Evolutionary conservation across 2,888 invertebrate species (phyloP), one percentile per base, ranked within the genome.

Genomic region (Thecocarcelia acutangulata): DNA sequence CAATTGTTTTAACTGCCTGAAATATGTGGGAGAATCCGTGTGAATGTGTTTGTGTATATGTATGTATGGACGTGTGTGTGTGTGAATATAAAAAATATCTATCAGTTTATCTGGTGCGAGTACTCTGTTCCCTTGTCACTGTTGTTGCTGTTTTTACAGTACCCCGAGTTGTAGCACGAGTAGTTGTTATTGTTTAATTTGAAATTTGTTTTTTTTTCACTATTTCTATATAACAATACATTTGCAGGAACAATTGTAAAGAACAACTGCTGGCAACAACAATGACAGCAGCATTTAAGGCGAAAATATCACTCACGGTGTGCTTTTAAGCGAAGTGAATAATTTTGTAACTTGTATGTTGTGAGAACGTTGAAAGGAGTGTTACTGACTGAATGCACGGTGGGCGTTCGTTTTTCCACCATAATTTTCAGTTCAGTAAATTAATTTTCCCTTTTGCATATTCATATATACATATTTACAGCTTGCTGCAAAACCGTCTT

Each of bases 301-400:
- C 52, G 58, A 80, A 56, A 21, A 54, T 24, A 68, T 59, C 37
- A 63, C 52, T 59, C 24, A 63, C 52, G 59, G 42, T 58, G 56
- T 68, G 77, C 63, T 73, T 24, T 24, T 56, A 40, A 59, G 66
- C 68, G 68, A 68, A 81, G 69, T 74, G 74, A 74, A 78, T 74
- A 78, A 74, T 78, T 77, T 64, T 17, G 64, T 78, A 33, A 33
- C 33, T 33, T 33, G 33, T 77, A 75, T 70, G 46, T 54, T 70
- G 46, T 54, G 69, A 5, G 37, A 33, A 19, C 48, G 52, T 72
- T 64, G 58, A 64, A 24, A 63, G 4, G 59, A 46, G 63, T 76
- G 21, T 59, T 44, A 50, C 19, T 44, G 50, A 17, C 12, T n/a
- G 42, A 44, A 13, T 4, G 17, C 17, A 24, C 50, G 33, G 44